These are phyloP conservation scores for Xestia c-nigrum DNA, from an alignment of 2,888 invertebrate species.

Conservation along the genomic window DNA sequence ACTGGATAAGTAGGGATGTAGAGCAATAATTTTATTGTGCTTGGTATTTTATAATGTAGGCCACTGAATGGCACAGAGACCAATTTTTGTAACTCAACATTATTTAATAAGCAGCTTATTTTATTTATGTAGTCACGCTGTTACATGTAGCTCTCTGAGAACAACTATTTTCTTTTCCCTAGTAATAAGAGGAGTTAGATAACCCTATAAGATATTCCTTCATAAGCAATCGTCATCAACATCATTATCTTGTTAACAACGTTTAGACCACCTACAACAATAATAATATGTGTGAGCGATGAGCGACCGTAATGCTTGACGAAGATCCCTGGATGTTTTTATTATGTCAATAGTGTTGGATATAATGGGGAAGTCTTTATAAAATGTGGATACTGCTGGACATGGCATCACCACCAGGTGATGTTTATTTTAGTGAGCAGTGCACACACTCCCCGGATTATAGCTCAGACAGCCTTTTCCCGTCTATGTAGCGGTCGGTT, in stretches of 20 bases:
- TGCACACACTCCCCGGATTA: not conserved
- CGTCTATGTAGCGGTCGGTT: too few species aligned
- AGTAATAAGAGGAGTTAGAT: conserved; percentile 11
- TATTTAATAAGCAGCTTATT: not conserved
- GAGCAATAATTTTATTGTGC: too few species aligned
- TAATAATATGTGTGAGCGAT: too few species aligned
- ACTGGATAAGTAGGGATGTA: not conserved
- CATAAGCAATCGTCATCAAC: not conserved
- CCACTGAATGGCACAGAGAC: not conserved
- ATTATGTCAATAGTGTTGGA: not conserved
- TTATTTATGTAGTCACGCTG: not conserved
- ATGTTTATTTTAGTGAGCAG: not conserved
- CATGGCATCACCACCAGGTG: not conserved
- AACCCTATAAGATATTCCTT: conserved; percentile 15
- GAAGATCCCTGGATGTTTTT: not conserved
- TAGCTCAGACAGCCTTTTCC: too few species aligned
- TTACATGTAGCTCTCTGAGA: not conserved
- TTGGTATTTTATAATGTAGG: not conserved
- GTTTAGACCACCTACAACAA: too few species aligned
- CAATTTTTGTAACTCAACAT: not conserved
- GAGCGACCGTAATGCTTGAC: too few species aligned
- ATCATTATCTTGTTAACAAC: not conserved
- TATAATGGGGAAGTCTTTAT: not conserved
- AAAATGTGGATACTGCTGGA: not conserved
- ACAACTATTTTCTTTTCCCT: not conserved